Percentiles rank a stretch among this genome's conserved stretches.
Conservation (phyloP, 2,113 vertebrate species). For the Sardina pilchardus region DNA sequence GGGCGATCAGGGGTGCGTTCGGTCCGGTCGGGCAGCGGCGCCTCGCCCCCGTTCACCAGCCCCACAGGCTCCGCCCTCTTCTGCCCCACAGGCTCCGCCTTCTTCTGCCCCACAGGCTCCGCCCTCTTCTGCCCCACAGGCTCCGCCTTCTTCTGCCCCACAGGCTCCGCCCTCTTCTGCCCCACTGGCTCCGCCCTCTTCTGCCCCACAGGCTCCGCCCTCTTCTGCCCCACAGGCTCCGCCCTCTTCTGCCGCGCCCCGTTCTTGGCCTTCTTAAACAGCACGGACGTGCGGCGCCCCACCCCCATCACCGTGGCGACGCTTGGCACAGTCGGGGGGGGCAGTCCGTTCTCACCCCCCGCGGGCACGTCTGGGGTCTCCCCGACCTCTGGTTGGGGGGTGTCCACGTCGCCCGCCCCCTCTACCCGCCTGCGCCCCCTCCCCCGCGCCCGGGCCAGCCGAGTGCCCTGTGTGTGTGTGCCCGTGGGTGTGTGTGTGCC, state of each 20-base stretch:
- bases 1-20: too few relatives aligned
- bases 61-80: constrained; percentile 72
- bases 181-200: constrained; percentile 76
- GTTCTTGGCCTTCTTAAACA: constrained; percentile 94
- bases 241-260: constrained; percentile 77
- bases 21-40: constrained; percentile 50
- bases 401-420: constrained; percentile 16
- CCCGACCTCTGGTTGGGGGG: constrained; percentile 50
- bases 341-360: constrained; percentile 71
- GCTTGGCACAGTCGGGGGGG: constrained; percentile 69
- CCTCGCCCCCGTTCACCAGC: constrained; percentile 76
- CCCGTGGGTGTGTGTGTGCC: constrained; percentile 47
- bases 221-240: constrained; percentile 68
- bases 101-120: constrained; percentile 74
- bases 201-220: too few relatives aligned
- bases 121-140: constrained; percentile 74
- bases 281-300: constrained; percentile 85
- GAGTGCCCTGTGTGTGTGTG: constrained; percentile 73
- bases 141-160: constrained; percentile 74
- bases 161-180: constrained; percentile 71
- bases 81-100: constrained; percentile 73
- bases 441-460: constrained; percentile 32
- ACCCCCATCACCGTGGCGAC: constrained; percentile 71
- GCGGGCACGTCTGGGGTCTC: constrained; percentile 70
- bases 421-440: constrained; percentile 24